phyloP scores from a whole-genome alignment of 2,113 vertebrate species.

The Parus major region DNA sequence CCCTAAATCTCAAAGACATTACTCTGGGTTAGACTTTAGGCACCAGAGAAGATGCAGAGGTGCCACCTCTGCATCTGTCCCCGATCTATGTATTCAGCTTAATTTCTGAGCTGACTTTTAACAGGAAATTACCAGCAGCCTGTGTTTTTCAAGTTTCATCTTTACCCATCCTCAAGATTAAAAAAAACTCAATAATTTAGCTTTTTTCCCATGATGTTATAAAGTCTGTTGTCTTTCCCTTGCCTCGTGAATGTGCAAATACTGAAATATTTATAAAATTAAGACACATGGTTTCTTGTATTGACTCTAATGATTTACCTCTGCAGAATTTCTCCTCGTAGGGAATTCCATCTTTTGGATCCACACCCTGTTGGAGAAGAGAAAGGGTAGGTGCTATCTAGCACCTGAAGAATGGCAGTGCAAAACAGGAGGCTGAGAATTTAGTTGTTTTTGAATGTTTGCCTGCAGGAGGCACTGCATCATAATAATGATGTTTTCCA shows the following conservation, averaged over 20 bases:
- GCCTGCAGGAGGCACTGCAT: not conserved
- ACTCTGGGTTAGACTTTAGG: not conserved
- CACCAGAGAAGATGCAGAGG: not conserved
- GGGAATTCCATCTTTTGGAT: slow-evolving; percentile 76
- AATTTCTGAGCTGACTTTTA: not conserved
- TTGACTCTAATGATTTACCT: slow-evolving; percentile 57
- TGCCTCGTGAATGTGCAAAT: not conserved
- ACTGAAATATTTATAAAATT: not conserved
- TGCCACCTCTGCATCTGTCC: not conserved
- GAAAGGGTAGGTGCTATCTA: not conserved
- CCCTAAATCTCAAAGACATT: not conserved
- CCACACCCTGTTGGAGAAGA: slow-evolving; percentile 71
- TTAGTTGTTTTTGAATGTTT: not conserved
- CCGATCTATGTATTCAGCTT: not conserved
- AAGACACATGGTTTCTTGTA: not conserved
- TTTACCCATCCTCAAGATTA: not conserved
- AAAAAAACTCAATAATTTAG: not conserved
- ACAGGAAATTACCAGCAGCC: not conserved
- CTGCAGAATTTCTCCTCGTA: slow-evolving; percentile 82
- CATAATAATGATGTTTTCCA: not conserved
- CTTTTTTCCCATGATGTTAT: not conserved
- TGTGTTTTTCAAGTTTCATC: not conserved
- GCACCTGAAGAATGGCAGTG: not conserved
- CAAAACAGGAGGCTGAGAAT: not conserved
- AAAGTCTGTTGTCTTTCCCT: not conserved